Evolutionary conservation across 2,113 vertebrate species (phyloP), one percentile per base, ranked within the genome.

Genomic region (Jaculus jaculus): DNA sequence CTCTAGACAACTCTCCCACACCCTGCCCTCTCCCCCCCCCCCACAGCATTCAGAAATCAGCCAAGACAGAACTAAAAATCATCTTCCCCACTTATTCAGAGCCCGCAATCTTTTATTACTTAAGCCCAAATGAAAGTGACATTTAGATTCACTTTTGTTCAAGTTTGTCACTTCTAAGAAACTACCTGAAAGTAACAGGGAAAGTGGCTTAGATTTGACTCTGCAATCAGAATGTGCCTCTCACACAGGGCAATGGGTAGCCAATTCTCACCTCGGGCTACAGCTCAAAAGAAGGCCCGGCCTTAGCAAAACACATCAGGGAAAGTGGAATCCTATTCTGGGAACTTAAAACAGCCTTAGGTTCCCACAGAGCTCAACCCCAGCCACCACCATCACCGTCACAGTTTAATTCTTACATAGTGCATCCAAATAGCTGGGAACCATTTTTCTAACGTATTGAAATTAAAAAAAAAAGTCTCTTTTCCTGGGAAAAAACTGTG

Each of bases 121-220:
- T 37, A 85, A 89, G 60, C 66, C 34, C 20, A 93, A 92, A 88
- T 78, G 65, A 83, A 93, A 90, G 58, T 93, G 83, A 71, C 89
- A 66, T 92, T 85, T 83, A 84, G 47, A 88, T 32, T 95, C 60
- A 65, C 74, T 90, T 88, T 88, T 85, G 10, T 73, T 87, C 63
- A 75, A 89, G 61, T 72, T 87, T 84, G 68, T 78, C 69, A 88
- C 89, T 92, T 78, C 47, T 42, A 84, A 66, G 79, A 82, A 93
- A 85, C 85, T 23, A 23, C 32, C 63, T 65, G 69, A 65, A 90
- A 93, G 34, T 23, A n/a, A 51, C 20, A n/a, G n/a, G 34, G 34
- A 60, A 73, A 87, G 58, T 63, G 85, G 21, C 47, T 73, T 51
- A 9, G 10, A 82, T 85, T 72, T 72, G 86, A 87, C 75, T 63